These are phyloP conservation scores for Crioceris asparagi DNA, from an alignment of 2,888 invertebrate genomes.

Conservation along the genomic window DNA sequence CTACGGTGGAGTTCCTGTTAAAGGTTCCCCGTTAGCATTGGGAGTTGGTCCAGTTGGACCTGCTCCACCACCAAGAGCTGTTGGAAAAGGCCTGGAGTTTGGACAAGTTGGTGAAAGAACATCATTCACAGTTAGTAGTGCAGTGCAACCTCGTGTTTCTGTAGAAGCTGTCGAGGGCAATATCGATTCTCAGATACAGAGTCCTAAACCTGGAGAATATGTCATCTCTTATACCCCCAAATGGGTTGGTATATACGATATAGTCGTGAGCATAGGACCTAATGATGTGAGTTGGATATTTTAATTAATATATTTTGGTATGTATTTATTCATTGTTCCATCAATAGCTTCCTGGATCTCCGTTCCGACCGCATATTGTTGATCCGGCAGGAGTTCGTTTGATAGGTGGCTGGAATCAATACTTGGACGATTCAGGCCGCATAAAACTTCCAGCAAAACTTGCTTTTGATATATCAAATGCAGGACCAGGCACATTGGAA, in stretches of 20 bases:
- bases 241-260: slow-evolving; percentile 85
- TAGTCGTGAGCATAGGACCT: slow-evolving; percentile 53
- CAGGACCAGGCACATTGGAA: slow-evolving; percentile 75
- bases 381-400: slow-evolving; percentile 61
- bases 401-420: slow-evolving; percentile 81
- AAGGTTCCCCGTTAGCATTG: slow-evolving; percentile 46
- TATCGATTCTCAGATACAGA: slow-evolving; percentile 47
- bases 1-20: slow-evolving; percentile 53
- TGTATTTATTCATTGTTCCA: slow-evolving; percentile 2
- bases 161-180: slow-evolving; percentile 39
- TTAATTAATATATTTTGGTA: background rate
- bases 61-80: slow-evolving; percentile 48
- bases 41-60: slow-evolving; percentile 51
- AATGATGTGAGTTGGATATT: slow-evolving; percentile 34
- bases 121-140: slow-evolving; percentile 55
- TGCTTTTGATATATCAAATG: slow-evolving; percentile 78
- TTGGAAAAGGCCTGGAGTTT: slow-evolving; percentile 56
- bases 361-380: slow-evolving; percentile 55
- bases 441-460: slow-evolving; percentile 67
- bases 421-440: slow-evolving; percentile 63
- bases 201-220: slow-evolving; percentile 62
- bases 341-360: slow-evolving; percentile 43
- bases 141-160: slow-evolving; percentile 54
- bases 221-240: slow-evolving; percentile 83
- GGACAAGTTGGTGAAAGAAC: slow-evolving; percentile 62